Evolutionary conservation across 2,888 invertebrate genomes (phyloP).

Genomic region (Sericinus montela): DNA sequence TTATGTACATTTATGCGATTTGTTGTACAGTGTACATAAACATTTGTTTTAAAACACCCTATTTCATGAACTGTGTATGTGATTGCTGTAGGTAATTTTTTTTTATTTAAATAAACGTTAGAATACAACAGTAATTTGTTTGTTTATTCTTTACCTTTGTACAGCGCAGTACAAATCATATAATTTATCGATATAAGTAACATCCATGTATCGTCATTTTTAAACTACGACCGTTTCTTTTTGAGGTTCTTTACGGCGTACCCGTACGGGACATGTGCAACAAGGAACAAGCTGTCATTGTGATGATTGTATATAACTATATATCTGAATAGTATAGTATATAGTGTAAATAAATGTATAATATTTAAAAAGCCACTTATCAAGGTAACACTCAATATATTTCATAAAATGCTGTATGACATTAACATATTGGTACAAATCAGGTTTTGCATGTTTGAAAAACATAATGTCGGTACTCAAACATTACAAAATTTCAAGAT

Average conservation of each 20-base stretch:
- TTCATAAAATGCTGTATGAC: constrained; percentile 55
- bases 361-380: no score
- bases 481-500: constrained; percentile 10
- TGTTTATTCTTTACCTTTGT: no score
- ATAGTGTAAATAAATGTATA: no score
- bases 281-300: no score
- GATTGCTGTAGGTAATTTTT: constrained; percentile 45
- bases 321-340: no score
- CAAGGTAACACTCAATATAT: constrained; percentile 73
- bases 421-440: constrained; percentile 34
- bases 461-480: constrained; percentile 6
- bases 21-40: constrained; percentile 54
- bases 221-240: no score
- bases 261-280: no score
- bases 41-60: constrained; percentile 38
- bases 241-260: no score
- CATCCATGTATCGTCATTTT: no score
- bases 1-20: constrained; percentile 57
- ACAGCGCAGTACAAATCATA: no score
- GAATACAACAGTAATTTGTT: constrained; percentile 20
- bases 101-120: constrained; percentile 65
- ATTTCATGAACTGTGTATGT: constrained; percentile 46
- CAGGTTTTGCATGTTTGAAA: constrained; percentile 2
- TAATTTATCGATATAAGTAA: no score
- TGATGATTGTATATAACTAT: no score